Conservation (phyloP, 35 echinoderm and acorn worm species). For the Eucidaris tribuloides region DNA sequence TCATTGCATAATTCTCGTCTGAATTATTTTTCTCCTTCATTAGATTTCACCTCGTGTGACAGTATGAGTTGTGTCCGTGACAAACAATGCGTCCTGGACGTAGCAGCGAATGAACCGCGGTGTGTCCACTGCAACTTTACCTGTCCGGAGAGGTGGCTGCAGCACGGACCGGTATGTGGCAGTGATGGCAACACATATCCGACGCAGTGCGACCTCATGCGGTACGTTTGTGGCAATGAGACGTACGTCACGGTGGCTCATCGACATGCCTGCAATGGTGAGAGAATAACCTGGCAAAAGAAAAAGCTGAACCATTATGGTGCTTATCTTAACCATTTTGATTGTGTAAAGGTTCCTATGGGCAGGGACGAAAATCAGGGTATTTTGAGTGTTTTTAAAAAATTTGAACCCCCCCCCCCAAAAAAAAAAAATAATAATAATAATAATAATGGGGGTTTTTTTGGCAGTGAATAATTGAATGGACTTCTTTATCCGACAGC, state of each 20-base stretch:
- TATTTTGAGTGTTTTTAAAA: too few relatives aligned
- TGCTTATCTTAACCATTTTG: too few relatives aligned
- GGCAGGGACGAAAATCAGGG: too few relatives aligned
- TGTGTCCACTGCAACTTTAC: slow-evolving; percentile 32
- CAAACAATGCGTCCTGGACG: slow-evolving; percentile 35
- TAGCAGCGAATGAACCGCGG: background rate
- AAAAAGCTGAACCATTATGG: too few relatives aligned
- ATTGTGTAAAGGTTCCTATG: too few relatives aligned
- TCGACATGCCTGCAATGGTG: slow-evolving; percentile 9
- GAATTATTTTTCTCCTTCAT: background rate
- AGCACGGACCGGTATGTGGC: slow-evolving; percentile 5
- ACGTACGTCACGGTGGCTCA: background rate
- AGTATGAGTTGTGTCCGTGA: slow-evolving; percentile 21
- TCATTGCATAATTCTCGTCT: background rate
- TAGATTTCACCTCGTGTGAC: slow-evolving; percentile 32
- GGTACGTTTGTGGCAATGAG: slow-evolving; percentile 28
- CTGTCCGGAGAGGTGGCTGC: slow-evolving; percentile 32
- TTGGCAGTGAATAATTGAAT: too few relatives aligned
- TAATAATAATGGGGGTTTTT: too few relatives aligned
- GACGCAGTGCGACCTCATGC: slow-evolving; percentile 22
- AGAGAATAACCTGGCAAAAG: too few relatives aligned
- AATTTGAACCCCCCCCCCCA: too few relatives aligned
- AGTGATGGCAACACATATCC: slow-evolving; percentile 28
- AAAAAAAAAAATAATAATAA: too few relatives aligned
- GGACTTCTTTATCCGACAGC: too few relatives aligned